Percentiles rank a stretch among this genome's conserved stretches.
Evolutionary conservation across 2,113 vertebrate species (phyloP).

Genomic region (Ptilorrhoa leucosticta): DNA sequence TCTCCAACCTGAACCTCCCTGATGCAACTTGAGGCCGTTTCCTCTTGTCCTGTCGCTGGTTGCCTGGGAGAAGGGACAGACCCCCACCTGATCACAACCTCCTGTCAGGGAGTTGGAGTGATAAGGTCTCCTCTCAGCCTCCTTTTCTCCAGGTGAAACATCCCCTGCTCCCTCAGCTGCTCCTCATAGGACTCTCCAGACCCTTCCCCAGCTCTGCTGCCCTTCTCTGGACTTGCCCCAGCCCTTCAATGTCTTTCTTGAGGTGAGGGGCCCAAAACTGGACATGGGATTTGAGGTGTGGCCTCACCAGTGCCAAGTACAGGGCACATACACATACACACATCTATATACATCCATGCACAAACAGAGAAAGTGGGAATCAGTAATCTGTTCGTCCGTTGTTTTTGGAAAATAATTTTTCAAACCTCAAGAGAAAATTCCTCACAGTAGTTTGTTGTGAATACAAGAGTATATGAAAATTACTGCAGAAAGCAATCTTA

Average conservation of each 20-base stretch:
- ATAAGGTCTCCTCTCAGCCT: neutral
- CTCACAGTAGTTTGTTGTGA: neutral
- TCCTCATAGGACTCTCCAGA: neutral
- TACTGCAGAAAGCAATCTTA: neutral
- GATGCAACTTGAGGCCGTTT: neutral
- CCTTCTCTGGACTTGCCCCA: neutral
- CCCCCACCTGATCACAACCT: rapidly evolving
- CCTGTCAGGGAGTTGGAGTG: neutral
- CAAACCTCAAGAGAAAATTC: neutral
- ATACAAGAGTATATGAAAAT: neutral
- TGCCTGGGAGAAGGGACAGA: neutral
- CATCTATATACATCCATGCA: neutral
- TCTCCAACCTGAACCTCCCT: neutral
- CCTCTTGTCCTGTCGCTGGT: too few species aligned
- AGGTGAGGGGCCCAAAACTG: neutral
- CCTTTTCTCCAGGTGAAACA: neutral
- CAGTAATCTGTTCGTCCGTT: neutral
- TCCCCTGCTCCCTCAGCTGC: neutral
- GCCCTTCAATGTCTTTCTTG: neutral
- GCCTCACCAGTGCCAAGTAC: rapidly evolving
- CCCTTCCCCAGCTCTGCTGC: rapidly evolving
- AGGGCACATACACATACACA: neutral
- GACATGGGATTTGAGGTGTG: neutral
- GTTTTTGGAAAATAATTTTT: neutral
- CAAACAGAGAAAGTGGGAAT: neutral